Evolutionary conservation across 2,797 vertebrate species (phyloP).

Genomic region (Micromesistius poutassou): DNA sequence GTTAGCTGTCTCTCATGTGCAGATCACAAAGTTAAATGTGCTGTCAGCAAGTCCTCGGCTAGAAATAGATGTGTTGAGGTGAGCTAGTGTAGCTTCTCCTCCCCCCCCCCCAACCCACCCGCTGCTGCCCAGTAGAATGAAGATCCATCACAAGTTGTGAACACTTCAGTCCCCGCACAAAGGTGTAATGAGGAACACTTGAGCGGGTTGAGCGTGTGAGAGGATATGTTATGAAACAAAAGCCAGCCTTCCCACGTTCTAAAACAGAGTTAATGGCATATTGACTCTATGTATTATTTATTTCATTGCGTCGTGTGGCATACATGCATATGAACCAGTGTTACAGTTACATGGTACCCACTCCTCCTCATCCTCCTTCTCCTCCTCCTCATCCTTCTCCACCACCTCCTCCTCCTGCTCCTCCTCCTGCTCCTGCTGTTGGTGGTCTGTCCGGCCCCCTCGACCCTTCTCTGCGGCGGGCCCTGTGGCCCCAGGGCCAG

Average conservation of each 20-base stretch:
- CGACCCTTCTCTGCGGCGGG: conserved; percentile 55
- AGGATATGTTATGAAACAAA: conserved; percentile 35
- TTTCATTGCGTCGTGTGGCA: background rate
- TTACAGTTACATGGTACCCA: conserved; percentile 6
- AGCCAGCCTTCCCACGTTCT: conserved; percentile 8
- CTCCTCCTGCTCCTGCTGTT: conserved; percentile 21
- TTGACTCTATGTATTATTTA: conserved; percentile 5
- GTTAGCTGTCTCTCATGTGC: conserved; percentile 67
- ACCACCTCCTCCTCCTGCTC: background rate
- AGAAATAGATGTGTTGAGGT: conserved; percentile 69
- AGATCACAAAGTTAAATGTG: conserved; percentile 71
- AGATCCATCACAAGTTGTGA: conserved; percentile 57
- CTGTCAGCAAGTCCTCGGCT: conserved; percentile 69
- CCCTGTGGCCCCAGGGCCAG: conserved; percentile 49
- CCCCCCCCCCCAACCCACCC: conserved; percentile 17
- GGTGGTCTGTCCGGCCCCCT: conserved; percentile 52
- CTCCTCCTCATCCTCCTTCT: conserved; percentile 11
- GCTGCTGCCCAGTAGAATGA: conserved; percentile 52
- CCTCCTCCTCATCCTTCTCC: background rate
- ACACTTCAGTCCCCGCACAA: conserved; percentile 42
- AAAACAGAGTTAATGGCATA: conserved; percentile 19
- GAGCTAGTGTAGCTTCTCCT: conserved; percentile 54
- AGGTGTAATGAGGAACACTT: conserved; percentile 59
- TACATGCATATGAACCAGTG: background rate
- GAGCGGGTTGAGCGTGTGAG: conserved; percentile 49